Percentiles rank a stretch among this genome's conserved stretches.
phyloP scores from a whole-genome alignment of 2,888 invertebrate genomes.

The Drosophila borealis region DNA sequence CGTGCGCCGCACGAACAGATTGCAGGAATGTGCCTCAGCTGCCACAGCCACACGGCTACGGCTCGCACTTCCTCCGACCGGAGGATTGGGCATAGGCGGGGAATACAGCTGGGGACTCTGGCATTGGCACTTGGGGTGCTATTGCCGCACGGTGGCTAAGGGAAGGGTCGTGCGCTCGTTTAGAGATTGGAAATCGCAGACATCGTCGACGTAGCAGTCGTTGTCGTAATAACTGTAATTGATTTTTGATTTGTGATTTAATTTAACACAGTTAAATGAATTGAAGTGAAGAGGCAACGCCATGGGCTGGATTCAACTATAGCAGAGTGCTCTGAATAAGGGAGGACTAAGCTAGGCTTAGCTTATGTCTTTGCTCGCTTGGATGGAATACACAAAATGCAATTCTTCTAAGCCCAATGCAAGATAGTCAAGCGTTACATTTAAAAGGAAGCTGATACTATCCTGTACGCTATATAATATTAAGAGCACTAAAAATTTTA shows the following conservation, averaged over 20 bases:
- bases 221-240: conserved; percentile 82
- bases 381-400: not conserved
- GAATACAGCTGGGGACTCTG: conserved; percentile 20
- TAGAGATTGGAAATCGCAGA: conserved; percentile 78
- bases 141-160: conserved; percentile 1
- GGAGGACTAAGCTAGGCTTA: conserved; percentile 15
- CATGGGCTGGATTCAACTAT: conserved; percentile 6
- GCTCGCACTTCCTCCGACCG: conserved; percentile 50
- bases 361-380: conserved; percentile 6
- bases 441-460: no score
- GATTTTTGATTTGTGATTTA: conserved; percentile 85
- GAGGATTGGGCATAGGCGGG: conserved; percentile 26
- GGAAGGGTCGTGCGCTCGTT: conserved; percentile 58
- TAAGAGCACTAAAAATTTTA: no score
- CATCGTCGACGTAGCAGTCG: conserved; percentile 67
- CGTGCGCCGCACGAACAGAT: conserved; percentile 66
- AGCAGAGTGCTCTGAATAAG: not conserved
- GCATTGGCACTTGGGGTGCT: conserved; percentile 43
- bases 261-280: conserved; percentile 81
- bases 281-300: conserved; percentile 48
- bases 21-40: conserved; percentile 73
- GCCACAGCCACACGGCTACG: conserved; percentile 48
- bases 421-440: not conserved
- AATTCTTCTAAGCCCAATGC: not conserved
- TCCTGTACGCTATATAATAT: no score